phyloP scores from a whole-genome alignment of 2,797 vertebrate genomes.

The Anableps anableps region DNA sequence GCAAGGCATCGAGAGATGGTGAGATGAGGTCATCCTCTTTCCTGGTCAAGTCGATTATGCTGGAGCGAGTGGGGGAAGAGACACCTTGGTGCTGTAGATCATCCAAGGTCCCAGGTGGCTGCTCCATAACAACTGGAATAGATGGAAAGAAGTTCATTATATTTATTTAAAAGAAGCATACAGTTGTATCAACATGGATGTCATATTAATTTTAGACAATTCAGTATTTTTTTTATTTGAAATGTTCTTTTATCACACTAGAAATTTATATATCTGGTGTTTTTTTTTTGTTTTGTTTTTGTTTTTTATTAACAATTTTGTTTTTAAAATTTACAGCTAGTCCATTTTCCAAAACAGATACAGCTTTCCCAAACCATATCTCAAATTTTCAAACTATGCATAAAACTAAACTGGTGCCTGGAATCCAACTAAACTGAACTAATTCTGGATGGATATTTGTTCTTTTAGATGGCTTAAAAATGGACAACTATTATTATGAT shows the following conservation, averaged over 20 bases:
- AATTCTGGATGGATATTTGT: no score
- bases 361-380: background rate
- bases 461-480: background rate
- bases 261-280: no score
- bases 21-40: conserved; percentile 70
- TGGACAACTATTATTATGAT: background rate
- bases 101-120: conserved; percentile 74
- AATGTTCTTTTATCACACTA: background rate
- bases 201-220: background rate
- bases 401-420: background rate
- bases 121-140: conserved; percentile 83
- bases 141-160: background rate
- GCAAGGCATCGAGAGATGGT: conserved; percentile 65
- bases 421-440: background rate
- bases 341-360: background rate
- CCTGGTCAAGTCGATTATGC: conserved; percentile 73
- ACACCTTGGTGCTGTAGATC: conserved; percentile 82
- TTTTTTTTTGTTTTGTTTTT: no score
- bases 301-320: no score
- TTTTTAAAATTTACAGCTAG: background rate
- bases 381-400: background rate
- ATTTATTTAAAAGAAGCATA: background rate
- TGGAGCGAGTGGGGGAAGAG: conserved; percentile 68
- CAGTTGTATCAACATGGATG: background rate
- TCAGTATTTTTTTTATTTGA: background rate